Conservation (phyloP, 35 echinoderm and acorn worm species). For the Nesometra sesokonis region DNA sequence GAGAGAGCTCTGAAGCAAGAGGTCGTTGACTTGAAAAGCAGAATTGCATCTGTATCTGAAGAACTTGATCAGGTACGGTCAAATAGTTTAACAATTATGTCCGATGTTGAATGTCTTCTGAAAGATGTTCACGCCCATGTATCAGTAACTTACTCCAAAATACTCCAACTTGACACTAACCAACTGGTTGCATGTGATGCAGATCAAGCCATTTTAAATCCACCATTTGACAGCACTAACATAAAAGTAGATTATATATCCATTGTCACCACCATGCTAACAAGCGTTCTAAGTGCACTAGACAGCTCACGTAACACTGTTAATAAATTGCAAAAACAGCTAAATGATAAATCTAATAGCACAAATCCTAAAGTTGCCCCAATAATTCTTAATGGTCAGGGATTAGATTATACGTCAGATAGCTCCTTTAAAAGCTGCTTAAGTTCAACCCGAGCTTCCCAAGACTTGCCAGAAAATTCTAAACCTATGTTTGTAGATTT, state of each 20-base stretch:
- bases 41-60: constrained; percentile 44
- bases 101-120: not conserved
- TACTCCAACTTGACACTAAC: constrained; percentile 1
- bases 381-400: not conserved
- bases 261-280: too few relatives aligned
- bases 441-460: not conserved
- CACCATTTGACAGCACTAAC: not conserved
- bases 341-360: not conserved
- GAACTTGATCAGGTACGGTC: constrained; percentile 63
- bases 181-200: not conserved
- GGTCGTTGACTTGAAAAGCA: constrained; percentile 43
- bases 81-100: constrained; percentile 30
- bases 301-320: constrained; percentile 1
- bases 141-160: not conserved
- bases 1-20: constrained; percentile 64
- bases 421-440: not conserved
- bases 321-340: not conserved
- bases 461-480: not conserved
- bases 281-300: not conserved
- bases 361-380: not conserved
- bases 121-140: not conserved
- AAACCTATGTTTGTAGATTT: not conserved
- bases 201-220: not conserved
- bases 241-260: not conserved
- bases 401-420: not conserved